Conservation (phyloP, 2,888 invertebrate species). For the Marasmarcha lunaedactyla region DNA sequence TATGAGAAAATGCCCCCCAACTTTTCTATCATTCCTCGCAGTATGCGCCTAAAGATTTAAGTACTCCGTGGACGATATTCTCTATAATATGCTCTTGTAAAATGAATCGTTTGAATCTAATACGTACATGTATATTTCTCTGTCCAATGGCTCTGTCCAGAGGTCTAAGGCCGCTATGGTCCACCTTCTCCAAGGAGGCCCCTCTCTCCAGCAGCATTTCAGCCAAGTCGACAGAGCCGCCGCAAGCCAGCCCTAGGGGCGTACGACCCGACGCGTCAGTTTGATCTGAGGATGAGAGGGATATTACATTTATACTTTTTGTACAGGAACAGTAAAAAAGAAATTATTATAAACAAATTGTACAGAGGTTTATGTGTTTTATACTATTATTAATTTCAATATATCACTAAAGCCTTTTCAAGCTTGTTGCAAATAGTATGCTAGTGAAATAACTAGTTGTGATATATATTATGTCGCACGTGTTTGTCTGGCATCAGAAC, state of each 20-base stretch:
- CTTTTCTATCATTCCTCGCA: too few species aligned
- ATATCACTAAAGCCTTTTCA: too few species aligned
- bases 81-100: too few species aligned
- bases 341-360: slow-evolving; percentile 1
- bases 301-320: not conserved
- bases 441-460: too few species aligned
- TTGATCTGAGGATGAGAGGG: slow-evolving; percentile 63
- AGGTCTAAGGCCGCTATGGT: slow-evolving; percentile 92
- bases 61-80: too few species aligned
- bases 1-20: too few species aligned
- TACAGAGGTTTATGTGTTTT: too few species aligned
- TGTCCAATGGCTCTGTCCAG: slow-evolving; percentile 94
- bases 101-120: not conserved
- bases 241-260: slow-evolving; percentile 88
- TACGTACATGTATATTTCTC: slow-evolving; percentile 79
- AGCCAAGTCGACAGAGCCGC: slow-evolving; percentile 78
- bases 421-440: too few species aligned
- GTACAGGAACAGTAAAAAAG: not conserved
- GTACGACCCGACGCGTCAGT: slow-evolving; percentile 90
- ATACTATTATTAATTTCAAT: too few species aligned
- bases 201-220: slow-evolving; percentile 90
- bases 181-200: slow-evolving; percentile 91
- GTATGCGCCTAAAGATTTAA: too few species aligned
- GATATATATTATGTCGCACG: too few species aligned
- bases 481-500: too few species aligned